These are phyloP conservation scores for Eolophus roseicapilla DNA, from an alignment of 2,113 vertebrate genomes.

Conservation along the genomic window DNA sequence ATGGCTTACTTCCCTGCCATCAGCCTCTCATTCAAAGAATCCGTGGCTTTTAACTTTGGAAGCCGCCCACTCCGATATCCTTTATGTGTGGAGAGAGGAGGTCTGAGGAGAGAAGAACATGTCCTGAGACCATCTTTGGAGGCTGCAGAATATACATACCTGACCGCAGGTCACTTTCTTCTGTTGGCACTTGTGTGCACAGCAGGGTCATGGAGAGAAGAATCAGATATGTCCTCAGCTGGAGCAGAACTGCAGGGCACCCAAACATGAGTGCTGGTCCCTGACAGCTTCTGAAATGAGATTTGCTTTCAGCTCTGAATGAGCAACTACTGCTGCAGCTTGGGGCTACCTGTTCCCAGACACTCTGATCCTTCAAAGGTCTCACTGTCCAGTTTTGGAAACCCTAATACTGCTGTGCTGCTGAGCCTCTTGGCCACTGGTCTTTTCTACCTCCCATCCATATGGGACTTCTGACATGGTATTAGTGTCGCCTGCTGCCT, in stretches of 20 bases:
- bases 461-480: not conserved
- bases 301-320: not conserved
- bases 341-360: not conserved
- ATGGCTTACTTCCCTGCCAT: slow-evolving; percentile 97
- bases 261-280: not conserved
- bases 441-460: not conserved
- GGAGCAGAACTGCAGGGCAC: not conserved
- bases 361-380: not conserved
- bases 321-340: not conserved
- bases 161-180: not conserved
- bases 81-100: slow-evolving; percentile 58
- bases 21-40: slow-evolving; percentile 98
- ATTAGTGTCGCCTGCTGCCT: not conserved
- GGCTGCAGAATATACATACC: not conserved
- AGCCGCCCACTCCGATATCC: slow-evolving; percentile 98
- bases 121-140: not conserved
- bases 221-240: not conserved
- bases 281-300: not conserved
- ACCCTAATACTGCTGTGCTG: not conserved
- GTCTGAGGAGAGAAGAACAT: not conserved
- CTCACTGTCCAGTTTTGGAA: not conserved
- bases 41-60: slow-evolving; percentile 97
- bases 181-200: not conserved
- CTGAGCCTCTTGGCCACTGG: not conserved
- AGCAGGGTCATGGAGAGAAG: not conserved